Base-by-base conservation (phyloP, 2,113 vertebrate genomes). In the Eublepharis macularius region DNA sequence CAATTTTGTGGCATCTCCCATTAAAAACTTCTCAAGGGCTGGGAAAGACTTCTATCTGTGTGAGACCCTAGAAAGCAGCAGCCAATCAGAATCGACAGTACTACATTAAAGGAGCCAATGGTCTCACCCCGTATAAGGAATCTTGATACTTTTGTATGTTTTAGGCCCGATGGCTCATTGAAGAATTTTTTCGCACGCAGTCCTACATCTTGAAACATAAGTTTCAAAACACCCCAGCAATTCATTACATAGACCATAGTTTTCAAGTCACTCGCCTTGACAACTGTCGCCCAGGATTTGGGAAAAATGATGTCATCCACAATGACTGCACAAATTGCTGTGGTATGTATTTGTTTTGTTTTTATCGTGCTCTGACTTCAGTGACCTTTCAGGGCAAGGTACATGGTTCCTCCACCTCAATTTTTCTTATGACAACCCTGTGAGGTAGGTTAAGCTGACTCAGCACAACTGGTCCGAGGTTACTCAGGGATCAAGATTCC, bases 281-380 rank as follows among this genome's bases (percentile, higher is more conserved):
- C 88, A 96, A 94, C 54, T 97, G 97, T 29, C 92, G 8, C 2
- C 94, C 96, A 51, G 97, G 96, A 1, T 97, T 97, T 87, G 96
- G 96, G 81, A 97, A 95, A 84, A 94, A 94, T n/a, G 39, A 90
- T 6, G 4, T 89, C 88, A 93, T 76, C 26, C 96, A 96, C 82
- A 90, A 84, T 81, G 94, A 90, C 68, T 96, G 96, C 0, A 87
- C 95, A 29, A 91, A 89, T 72, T 97, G 96, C 91, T 97, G 96
- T 0, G 96, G 96, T 97, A 95, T 96, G 86, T 92, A 88, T 47
- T 41, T 19, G 0, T 76, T 2, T 43, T 49, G 11, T 89, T 21
- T 87, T 95, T 92, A 90, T 73, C 90, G 80, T 39, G 2, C 60
- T 60, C 21, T 36, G 5, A 4, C 36, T 41, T 34, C 34, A 4